phyloP scores from a whole-genome alignment of 2,113 vertebrate genomes.

The Saguinus imperator region DNA sequence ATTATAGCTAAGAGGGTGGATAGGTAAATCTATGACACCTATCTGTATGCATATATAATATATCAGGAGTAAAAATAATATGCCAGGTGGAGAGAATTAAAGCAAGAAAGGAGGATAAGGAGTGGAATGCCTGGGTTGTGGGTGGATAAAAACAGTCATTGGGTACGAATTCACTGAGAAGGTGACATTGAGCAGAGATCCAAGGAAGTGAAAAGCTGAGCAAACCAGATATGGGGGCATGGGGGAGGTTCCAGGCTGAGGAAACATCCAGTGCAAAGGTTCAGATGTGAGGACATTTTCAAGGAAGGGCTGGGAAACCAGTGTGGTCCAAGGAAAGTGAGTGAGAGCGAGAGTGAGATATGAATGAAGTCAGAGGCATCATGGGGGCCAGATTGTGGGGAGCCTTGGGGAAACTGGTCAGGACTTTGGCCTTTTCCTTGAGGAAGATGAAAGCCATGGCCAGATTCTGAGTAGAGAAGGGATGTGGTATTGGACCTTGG shows the following conservation, averaged over 20 bases:
- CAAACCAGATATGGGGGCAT: background rate
- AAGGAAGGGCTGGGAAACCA: background rate
- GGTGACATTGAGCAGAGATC: background rate
- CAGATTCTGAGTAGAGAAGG: background rate
- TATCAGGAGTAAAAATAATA: background rate
- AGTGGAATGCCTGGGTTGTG: background rate
- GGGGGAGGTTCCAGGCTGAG: background rate
- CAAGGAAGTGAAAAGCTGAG: background rate
- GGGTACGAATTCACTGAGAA: background rate
- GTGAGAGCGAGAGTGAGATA: background rate
- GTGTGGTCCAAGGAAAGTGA: background rate
- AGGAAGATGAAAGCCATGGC: background rate
- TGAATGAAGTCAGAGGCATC: background rate
- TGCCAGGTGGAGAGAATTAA: background rate
- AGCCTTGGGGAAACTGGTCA: rapidly evolving
- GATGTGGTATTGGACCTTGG: background rate
- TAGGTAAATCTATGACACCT: background rate
- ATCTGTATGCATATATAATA: background rate
- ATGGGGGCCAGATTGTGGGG: background rate
- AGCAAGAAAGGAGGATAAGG: background rate
- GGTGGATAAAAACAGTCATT: background rate
- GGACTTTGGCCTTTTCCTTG: background rate
- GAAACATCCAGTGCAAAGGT: background rate
- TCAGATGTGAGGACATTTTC: background rate
- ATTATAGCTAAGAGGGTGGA: background rate